A percentile compares a stretch with the other conserved stretches of the same genome.
These are phyloP conservation scores for Myotis pilosus DNA, from an alignment of 2,797 vertebrate species.

Conservation along the genomic window DNA sequence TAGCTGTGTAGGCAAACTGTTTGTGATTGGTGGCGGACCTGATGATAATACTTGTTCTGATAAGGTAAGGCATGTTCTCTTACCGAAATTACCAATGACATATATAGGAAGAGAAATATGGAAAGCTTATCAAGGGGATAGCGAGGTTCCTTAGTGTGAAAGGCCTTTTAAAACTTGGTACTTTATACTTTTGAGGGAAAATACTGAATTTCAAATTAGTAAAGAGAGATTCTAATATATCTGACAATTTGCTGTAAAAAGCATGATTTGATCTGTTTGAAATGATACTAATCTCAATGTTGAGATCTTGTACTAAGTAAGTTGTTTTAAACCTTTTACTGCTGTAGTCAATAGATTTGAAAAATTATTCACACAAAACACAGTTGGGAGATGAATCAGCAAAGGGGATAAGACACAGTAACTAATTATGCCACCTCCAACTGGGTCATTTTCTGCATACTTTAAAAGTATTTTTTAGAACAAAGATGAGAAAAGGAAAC, in stretches of 20 bases:
- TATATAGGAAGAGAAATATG: background rate
- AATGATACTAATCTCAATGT: slow-evolving; percentile 19
- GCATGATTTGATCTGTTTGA: background rate
- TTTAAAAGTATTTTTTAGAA: slow-evolving; percentile 32
- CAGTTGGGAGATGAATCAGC: slow-evolving; percentile 31
- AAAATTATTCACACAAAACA: slow-evolving; percentile 3
- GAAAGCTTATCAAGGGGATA: background rate
- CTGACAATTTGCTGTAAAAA: slow-evolving; percentile 7
- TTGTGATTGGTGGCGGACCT: slow-evolving; percentile 96
- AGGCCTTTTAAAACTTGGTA: background rate
- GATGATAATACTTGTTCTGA: slow-evolving; percentile 98
- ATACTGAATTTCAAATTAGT: slow-evolving; percentile 22
- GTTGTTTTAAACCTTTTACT: background rate
- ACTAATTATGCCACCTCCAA: background rate
- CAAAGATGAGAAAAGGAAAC: background rate
- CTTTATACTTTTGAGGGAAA: background rate
- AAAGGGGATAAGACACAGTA: background rate
- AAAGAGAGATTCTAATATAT: background rate
- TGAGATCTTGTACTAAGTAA: background rate
- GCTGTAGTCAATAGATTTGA: slow-evolving; percentile 5
- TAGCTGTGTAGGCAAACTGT: slow-evolving; percentile 95
- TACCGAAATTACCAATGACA: background rate
- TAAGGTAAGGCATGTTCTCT: slow-evolving; percentile 87
- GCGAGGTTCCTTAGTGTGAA: background rate
- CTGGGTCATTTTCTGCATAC: slow-evolving; percentile 13